phyloP scores from a whole-genome alignment of 2,113 vertebrate genomes.

The Lathamus discolor region DNA sequence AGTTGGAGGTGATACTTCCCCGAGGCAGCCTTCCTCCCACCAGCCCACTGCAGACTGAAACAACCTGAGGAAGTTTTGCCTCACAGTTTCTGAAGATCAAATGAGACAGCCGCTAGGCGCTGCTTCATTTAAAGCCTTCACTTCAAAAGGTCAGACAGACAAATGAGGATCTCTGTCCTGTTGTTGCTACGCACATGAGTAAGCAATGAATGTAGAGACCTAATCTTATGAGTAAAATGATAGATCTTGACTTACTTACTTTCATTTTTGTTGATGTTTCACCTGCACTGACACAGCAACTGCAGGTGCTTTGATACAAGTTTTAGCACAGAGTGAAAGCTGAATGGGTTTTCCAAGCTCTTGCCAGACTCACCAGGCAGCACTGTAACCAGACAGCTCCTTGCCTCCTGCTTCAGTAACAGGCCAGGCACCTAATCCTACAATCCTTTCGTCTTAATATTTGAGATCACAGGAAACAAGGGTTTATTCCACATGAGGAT shows the following conservation, averaged over 20 bases:
- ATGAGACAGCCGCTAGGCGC: fast-evolving
- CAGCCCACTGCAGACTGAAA: background rate
- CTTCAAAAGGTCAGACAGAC: slow-evolving; percentile 25
- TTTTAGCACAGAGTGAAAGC: background rate
- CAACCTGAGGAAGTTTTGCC: background rate
- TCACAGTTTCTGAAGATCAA: background rate
- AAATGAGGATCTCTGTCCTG: background rate
- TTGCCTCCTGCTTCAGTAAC: background rate
- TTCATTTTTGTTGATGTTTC: background rate
- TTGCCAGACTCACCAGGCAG: background rate
- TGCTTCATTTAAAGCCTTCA: background rate
- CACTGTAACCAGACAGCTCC: background rate
- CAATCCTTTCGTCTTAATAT: background rate
- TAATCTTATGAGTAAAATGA: background rate
- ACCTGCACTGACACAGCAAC: background rate
- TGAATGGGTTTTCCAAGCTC: fast-evolving
- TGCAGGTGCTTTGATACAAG: background rate
- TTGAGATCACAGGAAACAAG: background rate
- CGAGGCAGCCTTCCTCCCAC: background rate
- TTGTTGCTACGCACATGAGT: slow-evolving; percentile 7
- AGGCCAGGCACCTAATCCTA: background rate
- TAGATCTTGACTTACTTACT: background rate
- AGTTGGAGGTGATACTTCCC: background rate
- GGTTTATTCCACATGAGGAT: background rate
- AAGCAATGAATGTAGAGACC: background rate